Evolutionary conservation across 2,113 vertebrate genomes (phyloP).

Genomic region (Limanda limanda): DNA sequence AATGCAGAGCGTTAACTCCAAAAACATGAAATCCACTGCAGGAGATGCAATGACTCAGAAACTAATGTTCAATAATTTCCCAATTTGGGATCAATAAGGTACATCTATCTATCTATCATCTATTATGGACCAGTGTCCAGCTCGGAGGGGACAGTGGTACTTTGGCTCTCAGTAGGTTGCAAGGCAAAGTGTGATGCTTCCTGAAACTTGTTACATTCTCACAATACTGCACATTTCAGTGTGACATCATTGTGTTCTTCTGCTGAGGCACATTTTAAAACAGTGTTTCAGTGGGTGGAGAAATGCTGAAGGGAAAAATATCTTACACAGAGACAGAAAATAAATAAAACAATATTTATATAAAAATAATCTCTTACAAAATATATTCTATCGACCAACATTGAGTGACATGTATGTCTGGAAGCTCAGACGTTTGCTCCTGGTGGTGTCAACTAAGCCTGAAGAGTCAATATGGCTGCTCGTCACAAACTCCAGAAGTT

Average conservation of each 20-base stretch:
- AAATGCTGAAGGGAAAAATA: constrained; percentile 48
- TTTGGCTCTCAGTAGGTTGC: neutral
- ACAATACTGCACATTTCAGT: constrained; percentile 62
- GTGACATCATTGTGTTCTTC: constrained; percentile 20
- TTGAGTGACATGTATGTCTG: constrained; percentile 81
- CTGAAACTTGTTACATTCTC: constrained; percentile 10
- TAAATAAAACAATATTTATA: constrained; percentile 97
- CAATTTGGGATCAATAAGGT: too few species aligned
- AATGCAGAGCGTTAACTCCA: neutral
- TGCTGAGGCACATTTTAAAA: constrained; percentile 65
- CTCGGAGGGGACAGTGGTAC: neutral
- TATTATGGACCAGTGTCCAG: too few species aligned
- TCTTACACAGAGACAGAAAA: constrained; percentile 78
- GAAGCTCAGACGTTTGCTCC: constrained; percentile 63
- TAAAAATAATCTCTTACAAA: constrained; percentile 99
- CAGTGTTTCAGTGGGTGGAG: constrained; percentile 53
- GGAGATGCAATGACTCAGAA: too few species aligned
- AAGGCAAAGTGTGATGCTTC: constrained; percentile 61
- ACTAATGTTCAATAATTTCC: too few species aligned
- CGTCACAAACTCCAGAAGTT: constrained; percentile 72
- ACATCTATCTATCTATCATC: too few species aligned
- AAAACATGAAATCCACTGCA: neutral
- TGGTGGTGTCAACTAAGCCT: constrained; percentile 66
- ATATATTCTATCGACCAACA: constrained; percentile 92
- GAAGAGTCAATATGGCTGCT: constrained; percentile 64